These are phyloP conservation scores for Paramormyrops kingsleyae DNA, from an alignment of 2,113 vertebrate species.

Conservation along the genomic window DNA sequence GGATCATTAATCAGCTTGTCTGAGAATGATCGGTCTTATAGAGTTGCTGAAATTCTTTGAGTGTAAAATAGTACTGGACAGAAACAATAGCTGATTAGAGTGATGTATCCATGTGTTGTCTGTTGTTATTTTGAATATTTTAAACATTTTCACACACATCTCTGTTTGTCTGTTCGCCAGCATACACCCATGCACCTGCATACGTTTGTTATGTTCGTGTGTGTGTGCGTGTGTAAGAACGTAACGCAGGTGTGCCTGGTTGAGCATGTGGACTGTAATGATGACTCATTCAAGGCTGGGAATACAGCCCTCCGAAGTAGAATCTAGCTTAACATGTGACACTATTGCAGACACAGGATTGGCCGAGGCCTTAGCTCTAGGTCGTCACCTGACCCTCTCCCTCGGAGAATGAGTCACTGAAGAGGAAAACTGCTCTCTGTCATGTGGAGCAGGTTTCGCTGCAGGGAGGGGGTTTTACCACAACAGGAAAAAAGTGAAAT, in stretches of 20 bases:
- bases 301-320: slow-evolving; percentile 7
- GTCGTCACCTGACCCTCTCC: slow-evolving; percentile 19
- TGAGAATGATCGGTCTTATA: background rate
- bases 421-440: slow-evolving; percentile 14
- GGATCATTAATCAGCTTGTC: background rate
- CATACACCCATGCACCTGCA: background rate
- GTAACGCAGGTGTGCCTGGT: background rate
- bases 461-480: background rate
- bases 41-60: background rate
- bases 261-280: background rate
- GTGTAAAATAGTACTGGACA: background rate
- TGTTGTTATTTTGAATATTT: background rate
- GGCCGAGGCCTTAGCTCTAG: slow-evolving; percentile 7
- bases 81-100: background rate
- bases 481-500: background rate
- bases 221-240: background rate
- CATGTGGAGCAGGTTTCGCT: background rate
- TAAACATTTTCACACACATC: background rate
- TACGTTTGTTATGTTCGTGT: background rate
- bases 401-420: slow-evolving; percentile 10
- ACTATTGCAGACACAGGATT: background rate
- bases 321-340: slow-evolving; percentile 8
- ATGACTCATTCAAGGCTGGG: slow-evolving; percentile 14
- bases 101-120: background rate
- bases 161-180: background rate